Percentiles rank a stretch among this genome's conserved stretches.
Evolutionary conservation across 2,797 vertebrate genomes (phyloP).

Genomic region (Harpagifer antarcticus): DNA sequence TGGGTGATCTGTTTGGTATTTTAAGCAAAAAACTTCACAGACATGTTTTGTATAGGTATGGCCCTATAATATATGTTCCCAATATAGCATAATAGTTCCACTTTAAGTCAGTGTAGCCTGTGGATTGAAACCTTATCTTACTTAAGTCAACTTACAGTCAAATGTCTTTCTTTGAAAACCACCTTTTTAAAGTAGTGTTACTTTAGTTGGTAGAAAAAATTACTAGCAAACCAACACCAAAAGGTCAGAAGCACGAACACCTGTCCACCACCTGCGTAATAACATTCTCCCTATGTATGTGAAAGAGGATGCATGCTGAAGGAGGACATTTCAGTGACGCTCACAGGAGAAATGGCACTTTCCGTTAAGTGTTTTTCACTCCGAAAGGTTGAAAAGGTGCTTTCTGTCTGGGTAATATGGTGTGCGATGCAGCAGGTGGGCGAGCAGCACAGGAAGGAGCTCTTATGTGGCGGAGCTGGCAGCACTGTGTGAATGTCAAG

Average conservation of each 20-base stretch:
- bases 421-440: conserved; percentile 61
- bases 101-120: too few species aligned
- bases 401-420: conserved; percentile 30
- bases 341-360: conserved; percentile 38
- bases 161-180: too few species aligned
- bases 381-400: conserved; percentile 57
- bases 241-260: conserved; percentile 33
- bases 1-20: too few species aligned
- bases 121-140: too few species aligned
- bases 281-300: not conserved
- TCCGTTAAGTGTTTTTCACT: conserved; percentile 52
- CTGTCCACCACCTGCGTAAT: not conserved
- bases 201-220: not conserved
- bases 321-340: conserved; percentile 34
- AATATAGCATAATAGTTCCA: too few species aligned
- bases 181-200: not conserved
- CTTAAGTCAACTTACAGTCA: too few species aligned
- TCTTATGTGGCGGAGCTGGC: conserved; percentile 47
- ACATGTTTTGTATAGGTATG: too few species aligned
- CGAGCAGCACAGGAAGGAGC: conserved; percentile 59
- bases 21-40: too few species aligned
- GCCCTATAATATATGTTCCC: too few species aligned
- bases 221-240: not conserved
- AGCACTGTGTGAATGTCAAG: conserved; percentile 63
- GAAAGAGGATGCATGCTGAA: conserved; percentile 1